Base-by-base conservation (phyloP, 2,113 vertebrate genomes). In the Tupaia tana region DNA sequence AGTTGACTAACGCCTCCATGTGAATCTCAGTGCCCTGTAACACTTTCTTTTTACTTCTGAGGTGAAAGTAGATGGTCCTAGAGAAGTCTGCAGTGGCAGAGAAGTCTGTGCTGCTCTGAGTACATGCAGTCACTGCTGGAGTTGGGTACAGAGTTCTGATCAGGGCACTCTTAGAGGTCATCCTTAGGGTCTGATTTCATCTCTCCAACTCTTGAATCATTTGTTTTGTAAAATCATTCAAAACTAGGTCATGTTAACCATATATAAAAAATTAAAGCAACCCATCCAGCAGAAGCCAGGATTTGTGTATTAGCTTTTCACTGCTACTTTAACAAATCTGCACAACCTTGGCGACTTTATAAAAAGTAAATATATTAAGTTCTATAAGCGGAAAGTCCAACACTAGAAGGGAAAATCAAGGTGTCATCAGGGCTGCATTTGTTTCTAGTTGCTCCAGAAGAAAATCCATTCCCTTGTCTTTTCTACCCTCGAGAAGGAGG, bases 61-160 rank as follows among this genome's bases (percentile, higher is more conserved):
- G 34, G n/a, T 70, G 31, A 89, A 90, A 93, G 54, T 67, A 86
- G 18, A 20, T 85, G 74, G 59, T 29, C 52, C 75, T 70, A 67
- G 20, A 89, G 81, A 24, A 70, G 15, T 43, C 29, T 31, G 9
- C 54, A 59, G 1, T 66, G 80, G 86, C 20, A 34, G 29, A 77
- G 22, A 34, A 20, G 29, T 71, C 19, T 15, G 9, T 19, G 31
- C 31, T 58, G 8, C 58, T 75, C 31, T 70, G 59, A 71, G 14
- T 54, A 9, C 54, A 20, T 19, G 27, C 58, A 73, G 25, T 14
- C 34, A 58, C 29, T 29, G 14, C 16, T n/a, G 1, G 27, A 16
- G 59, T n/a, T n/a, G 18, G n/a, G 20, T 15, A 15, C 22, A 19
- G 13, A 5, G 11, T 64, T 69, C 61, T 66, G 18, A 90, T 70